phyloP scores from a whole-genome alignment of 1,140 invertebrate species.

The Carposina sasakii region DNA sequence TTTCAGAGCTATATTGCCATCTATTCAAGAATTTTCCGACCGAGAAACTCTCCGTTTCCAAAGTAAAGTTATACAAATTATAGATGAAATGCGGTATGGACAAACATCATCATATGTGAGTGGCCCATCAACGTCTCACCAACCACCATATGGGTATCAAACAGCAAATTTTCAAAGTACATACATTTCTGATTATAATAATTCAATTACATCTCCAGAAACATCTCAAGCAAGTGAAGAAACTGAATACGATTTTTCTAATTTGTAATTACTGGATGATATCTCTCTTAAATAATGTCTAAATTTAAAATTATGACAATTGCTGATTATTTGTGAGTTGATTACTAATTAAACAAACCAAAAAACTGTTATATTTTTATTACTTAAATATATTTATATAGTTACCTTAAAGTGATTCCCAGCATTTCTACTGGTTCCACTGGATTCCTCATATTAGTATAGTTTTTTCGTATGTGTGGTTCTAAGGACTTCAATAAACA shows the following conservation, averaged over 20 bases:
- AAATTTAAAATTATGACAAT: slow-evolving; percentile 9
- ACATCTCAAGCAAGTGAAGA: slow-evolving; percentile 6
- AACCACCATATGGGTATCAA: slow-evolving; percentile 9
- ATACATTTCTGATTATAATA: slow-evolving; percentile 8
- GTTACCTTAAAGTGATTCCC: slow-evolving; percentile 29
- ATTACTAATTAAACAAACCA: slow-evolving; percentile 7
- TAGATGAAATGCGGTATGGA: slow-evolving; percentile 9
- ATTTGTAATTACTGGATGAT: slow-evolving; percentile 2
- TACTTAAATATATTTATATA: slow-evolving; percentile 11
- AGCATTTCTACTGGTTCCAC: slow-evolving; percentile 30
- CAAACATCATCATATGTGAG: slow-evolving; percentile 10
- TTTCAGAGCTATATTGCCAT: slow-evolving; percentile 10
- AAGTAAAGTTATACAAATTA: slow-evolving; percentile 11
- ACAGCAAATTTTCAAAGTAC: slow-evolving; percentile 9
- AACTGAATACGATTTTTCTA: slow-evolving; percentile 8
- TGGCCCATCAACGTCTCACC: slow-evolving; percentile 8
- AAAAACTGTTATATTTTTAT: slow-evolving; percentile 3
- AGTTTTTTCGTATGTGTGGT: slow-evolving; percentile 27
- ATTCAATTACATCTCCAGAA: slow-evolving; percentile 10
- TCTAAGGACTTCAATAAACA: slow-evolving; percentile 15
- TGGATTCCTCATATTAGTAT: slow-evolving; percentile 31
- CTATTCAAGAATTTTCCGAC: slow-evolving; percentile 6
- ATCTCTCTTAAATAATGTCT: slow-evolving; percentile 1
- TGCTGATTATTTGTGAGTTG: slow-evolving; percentile 8
- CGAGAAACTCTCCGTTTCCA: slow-evolving; percentile 7